These are phyloP conservation scores for Oithona nana DNA, from an alignment of 2,888 invertebrate genomes.

Conservation along the genomic window DNA sequence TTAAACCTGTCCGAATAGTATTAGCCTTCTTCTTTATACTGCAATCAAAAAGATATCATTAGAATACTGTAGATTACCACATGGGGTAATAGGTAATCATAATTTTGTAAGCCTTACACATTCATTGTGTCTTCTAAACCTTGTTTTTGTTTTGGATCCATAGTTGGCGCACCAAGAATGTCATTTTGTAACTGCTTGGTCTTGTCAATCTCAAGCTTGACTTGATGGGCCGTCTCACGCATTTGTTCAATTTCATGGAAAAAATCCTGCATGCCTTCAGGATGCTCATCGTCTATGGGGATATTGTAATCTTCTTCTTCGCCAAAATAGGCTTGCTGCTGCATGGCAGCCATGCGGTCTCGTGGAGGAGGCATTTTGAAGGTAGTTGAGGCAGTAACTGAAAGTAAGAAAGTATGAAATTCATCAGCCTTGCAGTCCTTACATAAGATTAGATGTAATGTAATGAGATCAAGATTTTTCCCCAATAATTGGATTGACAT, in stretches of 20 bases:
- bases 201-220: neutral
- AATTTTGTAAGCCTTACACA: no score
- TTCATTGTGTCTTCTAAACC: slow-evolving; percentile 8
- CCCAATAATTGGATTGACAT: no score
- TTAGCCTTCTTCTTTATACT: slow-evolving; percentile 10
- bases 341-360: slow-evolving; percentile 8
- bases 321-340: slow-evolving; percentile 5
- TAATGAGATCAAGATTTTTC: no score
- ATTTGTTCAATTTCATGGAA: slow-evolving; percentile 9
- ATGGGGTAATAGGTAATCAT: no score
- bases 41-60: no score
- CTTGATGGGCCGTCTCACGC: neutral
- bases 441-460: no score
- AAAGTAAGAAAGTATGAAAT: no score
- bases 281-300: slow-evolving; percentile 1
- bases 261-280: slow-evolving; percentile 1
- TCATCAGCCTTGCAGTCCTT: no score
- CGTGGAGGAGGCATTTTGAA: slow-evolving; percentile 4
- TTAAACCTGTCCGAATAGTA: neutral
- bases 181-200: neutral
- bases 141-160: neutral
- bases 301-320: slow-evolving; percentile 10
- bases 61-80: no score
- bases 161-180: neutral
- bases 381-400: neutral